Percentiles rank a stretch among this genome's conserved stretches.
Evolutionary conservation across 1,140 invertebrate species (phyloP).

Genomic region (Leguminivora glycinivorella): DNA sequence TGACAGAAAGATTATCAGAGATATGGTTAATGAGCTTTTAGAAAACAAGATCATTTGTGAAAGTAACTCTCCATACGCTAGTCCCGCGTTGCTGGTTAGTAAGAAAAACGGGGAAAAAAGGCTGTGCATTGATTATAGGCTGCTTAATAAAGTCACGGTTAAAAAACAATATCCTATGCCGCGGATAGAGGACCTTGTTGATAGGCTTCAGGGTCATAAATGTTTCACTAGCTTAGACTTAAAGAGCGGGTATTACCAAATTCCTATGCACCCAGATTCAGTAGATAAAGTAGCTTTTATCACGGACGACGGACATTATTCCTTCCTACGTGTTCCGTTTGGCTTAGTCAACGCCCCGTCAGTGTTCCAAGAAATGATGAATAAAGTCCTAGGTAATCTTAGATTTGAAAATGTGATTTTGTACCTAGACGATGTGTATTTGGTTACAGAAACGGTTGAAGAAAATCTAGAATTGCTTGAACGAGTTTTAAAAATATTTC

Average conservation of each 20-base stretch:
- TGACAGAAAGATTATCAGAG: conserved; percentile 25
- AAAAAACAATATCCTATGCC: no score
- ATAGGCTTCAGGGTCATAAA: no score
- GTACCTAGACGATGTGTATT: conserved; percentile 42
- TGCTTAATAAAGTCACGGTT: no score
- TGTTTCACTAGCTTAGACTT: no score
- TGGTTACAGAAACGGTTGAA: conserved; percentile 36
- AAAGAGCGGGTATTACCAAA: no score
- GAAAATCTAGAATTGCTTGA: conserved; percentile 29
- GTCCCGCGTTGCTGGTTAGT: no score
- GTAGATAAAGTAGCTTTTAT: conserved; percentile 45
- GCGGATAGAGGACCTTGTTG: no score
- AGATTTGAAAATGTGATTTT: conserved; percentile 27
- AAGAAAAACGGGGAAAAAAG: no score
- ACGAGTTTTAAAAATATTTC: conserved; percentile 27
- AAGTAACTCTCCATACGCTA: no score
- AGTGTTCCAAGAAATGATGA: conserved; percentile 31
- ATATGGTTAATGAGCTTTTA: conserved; percentile 24
- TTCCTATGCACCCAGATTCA: conserved; percentile 33
- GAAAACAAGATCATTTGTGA: conserved; percentile 8
- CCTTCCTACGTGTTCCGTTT: conserved; percentile 40
- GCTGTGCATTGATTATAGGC: no score
- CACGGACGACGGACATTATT: conserved; percentile 50
- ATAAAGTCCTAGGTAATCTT: conserved; percentile 32
- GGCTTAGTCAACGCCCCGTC: conserved; percentile 32